Evolutionary conservation across 2,888 invertebrate species (phyloP).

Genomic region (Euzetes globulus): DNA sequence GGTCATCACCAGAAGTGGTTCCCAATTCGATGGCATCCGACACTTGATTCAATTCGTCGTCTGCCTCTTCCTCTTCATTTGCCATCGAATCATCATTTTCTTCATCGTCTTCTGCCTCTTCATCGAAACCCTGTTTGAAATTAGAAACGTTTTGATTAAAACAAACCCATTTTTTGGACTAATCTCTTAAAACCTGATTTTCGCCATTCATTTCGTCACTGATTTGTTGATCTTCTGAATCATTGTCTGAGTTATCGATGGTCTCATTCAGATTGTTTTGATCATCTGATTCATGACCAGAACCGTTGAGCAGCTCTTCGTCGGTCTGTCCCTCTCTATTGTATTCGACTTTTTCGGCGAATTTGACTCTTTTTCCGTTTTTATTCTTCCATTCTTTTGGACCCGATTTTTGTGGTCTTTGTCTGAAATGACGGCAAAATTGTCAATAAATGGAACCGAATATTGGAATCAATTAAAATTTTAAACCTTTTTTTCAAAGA

Average conservation of each 20-base stretch:
- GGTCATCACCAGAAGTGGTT: slow-evolving; percentile 37
- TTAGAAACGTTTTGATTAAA: neutral
- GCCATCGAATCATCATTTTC: slow-evolving; percentile 44
- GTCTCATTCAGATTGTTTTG: slow-evolving; percentile 35
- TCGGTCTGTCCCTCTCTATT: slow-evolving; percentile 38
- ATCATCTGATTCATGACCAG: slow-evolving; percentile 40
- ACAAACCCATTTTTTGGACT: no score
- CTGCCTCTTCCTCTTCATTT: slow-evolving; percentile 45
- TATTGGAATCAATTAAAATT: neutral
- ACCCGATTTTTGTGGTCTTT: neutral
- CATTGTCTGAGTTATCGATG: slow-evolving; percentile 44
- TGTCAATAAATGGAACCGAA: neutral
- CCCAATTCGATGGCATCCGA: slow-evolving; percentile 45
- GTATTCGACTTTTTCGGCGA: slow-evolving; percentile 33
- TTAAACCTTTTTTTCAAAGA: slow-evolving; percentile 49
- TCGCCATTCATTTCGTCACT: slow-evolving; percentile 33
- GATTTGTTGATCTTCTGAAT: slow-evolving; percentile 35
- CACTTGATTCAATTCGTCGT: slow-evolving; percentile 45
- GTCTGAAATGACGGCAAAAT: neutral
- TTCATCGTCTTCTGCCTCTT: slow-evolving; percentile 35
- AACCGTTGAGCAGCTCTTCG: slow-evolving; percentile 40
- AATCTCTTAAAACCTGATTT: slow-evolving; percentile 15
- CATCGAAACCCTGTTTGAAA: neutral
- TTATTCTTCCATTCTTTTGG: neutral
- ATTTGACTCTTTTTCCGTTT: slow-evolving; percentile 31